A percentile compares a stretch with the other conserved stretches of the same genome.
Conservation (phyloP, 2,888 invertebrate species). For the Junonia oenone region DNA sequence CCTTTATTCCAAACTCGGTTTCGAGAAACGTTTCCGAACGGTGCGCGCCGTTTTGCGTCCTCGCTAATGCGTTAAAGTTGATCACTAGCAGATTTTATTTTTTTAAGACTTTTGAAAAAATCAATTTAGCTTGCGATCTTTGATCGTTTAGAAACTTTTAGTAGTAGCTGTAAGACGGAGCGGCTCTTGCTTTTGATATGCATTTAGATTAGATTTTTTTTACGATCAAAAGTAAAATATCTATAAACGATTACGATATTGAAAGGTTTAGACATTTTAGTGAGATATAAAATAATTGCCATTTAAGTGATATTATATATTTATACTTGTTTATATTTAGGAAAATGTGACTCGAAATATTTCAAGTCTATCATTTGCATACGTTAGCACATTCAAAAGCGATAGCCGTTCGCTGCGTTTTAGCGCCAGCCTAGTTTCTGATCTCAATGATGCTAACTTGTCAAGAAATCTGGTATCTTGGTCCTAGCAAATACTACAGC, state of each 20-base stretch:
- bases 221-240: background rate
- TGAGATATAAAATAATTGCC: background rate
- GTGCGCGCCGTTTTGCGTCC: constrained; percentile 87
- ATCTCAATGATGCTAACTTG: constrained; percentile 56
- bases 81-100: constrained; percentile 78
- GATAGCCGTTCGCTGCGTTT: constrained; percentile 56
- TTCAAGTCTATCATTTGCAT: background rate
- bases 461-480: constrained; percentile 40
- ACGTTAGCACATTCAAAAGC: constrained; percentile 49
- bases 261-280: background rate
- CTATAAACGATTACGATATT: background rate
- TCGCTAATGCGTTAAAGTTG: constrained; percentile 63
- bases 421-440: constrained; percentile 58
- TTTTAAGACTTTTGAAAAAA: constrained; percentile 75
- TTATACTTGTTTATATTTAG: background rate
- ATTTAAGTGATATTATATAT: background rate
- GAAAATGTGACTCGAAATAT: background rate
- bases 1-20: constrained; percentile 90
- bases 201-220: constrained; percentile 23
- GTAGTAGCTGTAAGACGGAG: constrained; percentile 74
- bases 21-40: constrained; percentile 88
- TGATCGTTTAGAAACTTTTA: constrained; percentile 73
- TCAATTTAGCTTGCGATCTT: constrained; percentile 76
- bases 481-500: constrained; percentile 32
- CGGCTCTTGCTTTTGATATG: constrained; percentile 70